These are phyloP conservation scores for Ginglymostoma cirratum DNA, from an alignment of 2,113 vertebrate species.

Conservation along the genomic window DNA sequence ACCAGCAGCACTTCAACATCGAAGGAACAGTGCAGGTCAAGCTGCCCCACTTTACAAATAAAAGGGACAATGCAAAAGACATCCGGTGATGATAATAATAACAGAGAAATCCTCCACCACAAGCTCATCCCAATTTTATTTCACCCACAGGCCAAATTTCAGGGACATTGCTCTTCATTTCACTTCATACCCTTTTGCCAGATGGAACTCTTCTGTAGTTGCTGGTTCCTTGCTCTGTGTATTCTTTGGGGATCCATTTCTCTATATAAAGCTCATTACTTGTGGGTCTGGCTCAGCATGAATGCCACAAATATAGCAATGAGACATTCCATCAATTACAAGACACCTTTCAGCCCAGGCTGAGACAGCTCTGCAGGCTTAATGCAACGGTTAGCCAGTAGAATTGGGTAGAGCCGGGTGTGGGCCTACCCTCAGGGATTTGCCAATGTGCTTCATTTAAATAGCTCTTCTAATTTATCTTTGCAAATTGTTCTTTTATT, in stretches of 20 bases:
- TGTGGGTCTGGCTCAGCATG: neutral
- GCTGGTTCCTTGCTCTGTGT: neutral
- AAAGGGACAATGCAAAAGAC: neutral
- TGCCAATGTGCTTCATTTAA: neutral
- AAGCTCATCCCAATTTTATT: neutral
- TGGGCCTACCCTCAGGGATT: neutral
- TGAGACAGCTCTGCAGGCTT: neutral
- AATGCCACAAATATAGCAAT: neutral
- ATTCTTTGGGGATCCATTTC: neutral
- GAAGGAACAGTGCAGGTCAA: neutral
- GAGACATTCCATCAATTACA: neutral
- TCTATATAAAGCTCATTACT: neutral
- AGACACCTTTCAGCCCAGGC: neutral
- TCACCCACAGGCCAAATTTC: neutral
- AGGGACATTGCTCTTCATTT: neutral
- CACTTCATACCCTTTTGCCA: neutral
- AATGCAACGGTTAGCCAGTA: too few species aligned
- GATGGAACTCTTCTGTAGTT: neutral
- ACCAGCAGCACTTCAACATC: neutral
- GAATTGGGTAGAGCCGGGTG: neutral
- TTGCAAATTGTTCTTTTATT: neutral
- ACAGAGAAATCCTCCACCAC: neutral
- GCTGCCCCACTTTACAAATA: neutral
- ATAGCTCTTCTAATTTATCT: neutral
- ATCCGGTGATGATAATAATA: neutral